Conservation (phyloP, 2,888 invertebrate genomes). For the Drosophila peninsularis region DNA sequence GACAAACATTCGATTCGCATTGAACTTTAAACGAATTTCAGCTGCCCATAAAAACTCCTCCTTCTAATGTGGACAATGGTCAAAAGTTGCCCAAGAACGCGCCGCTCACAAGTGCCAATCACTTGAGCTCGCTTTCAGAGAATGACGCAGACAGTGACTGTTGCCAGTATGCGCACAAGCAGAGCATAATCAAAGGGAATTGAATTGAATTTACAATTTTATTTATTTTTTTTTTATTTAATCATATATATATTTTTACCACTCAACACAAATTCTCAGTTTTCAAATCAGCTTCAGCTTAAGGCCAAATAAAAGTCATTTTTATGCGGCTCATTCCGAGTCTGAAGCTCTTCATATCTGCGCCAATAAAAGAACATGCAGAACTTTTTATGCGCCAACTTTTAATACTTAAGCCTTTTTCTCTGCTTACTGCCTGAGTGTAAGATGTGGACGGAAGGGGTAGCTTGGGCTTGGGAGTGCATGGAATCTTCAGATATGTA, state of each 20-base stretch:
- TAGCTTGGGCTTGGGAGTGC: background rate
- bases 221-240: too few species aligned
- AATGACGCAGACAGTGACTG: background rate
- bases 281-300: conserved; percentile 5
- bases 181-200: background rate
- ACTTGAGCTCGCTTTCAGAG: conserved; percentile 12
- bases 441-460: background rate
- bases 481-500: background rate
- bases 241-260: background rate
- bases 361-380: conserved; percentile 57
- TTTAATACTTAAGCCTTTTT: conserved; percentile 25
- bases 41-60: conserved; percentile 9
- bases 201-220: background rate
- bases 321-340: conserved; percentile 16
- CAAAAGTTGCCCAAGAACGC: conserved; percentile 35
- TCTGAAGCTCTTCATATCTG: conserved; percentile 41
- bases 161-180: background rate
- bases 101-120: conserved; percentile 42
- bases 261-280: background rate
- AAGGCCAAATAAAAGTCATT: conserved; percentile 24
- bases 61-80: conserved; percentile 31
- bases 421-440: background rate
- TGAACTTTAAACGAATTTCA: conserved; percentile 69
- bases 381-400: conserved; percentile 56
- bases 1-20: conserved; percentile 78